Conservation (phyloP, 2,888 invertebrate genomes). For the Drosophila mercatorum region DNA sequence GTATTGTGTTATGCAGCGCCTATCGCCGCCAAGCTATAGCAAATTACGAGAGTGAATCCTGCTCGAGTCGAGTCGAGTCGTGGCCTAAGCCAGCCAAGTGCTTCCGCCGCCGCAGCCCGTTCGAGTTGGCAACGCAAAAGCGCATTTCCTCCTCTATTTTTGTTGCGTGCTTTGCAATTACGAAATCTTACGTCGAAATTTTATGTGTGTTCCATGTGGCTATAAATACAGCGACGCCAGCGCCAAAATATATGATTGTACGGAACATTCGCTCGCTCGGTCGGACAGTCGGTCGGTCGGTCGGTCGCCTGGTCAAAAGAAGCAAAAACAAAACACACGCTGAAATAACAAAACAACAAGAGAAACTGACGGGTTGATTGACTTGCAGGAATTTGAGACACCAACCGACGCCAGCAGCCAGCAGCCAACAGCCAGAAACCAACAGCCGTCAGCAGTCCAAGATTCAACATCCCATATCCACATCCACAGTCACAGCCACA, state of each 20-base stretch:
- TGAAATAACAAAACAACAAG: conserved; percentile 45
- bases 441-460: conserved; percentile 28
- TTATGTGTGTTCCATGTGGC: conserved; percentile 58
- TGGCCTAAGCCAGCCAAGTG: conserved; percentile 13
- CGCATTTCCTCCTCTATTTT: conserved; percentile 26
- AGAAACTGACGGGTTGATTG: conserved; percentile 72
- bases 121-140: conserved; percentile 11
- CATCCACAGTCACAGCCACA: conserved; percentile 10
- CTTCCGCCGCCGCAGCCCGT: not conserved
- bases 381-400: conserved; percentile 70
- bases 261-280: conserved; percentile 20
- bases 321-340: conserved; percentile 39
- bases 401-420: conserved; percentile 21
- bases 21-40: conserved; percentile 21
- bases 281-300: conserved; percentile 8
- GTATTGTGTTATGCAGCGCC: not conserved
- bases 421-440: not conserved
- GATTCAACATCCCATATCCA: conserved; percentile 31
- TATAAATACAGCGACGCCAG: conserved; percentile 49
- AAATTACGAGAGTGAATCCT: conserved; percentile 27
- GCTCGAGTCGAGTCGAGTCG: not conserved
- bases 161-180: conserved; percentile 56
- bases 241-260: conserved; percentile 46
- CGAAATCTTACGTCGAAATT: conserved; percentile 61
- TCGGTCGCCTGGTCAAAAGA: conserved; percentile 35